Percentiles rank a stretch among this genome's conserved stretches.
Evolutionary conservation across 2,113 vertebrate genomes (phyloP).

Genomic region (Salvelinus sp.): DNA sequence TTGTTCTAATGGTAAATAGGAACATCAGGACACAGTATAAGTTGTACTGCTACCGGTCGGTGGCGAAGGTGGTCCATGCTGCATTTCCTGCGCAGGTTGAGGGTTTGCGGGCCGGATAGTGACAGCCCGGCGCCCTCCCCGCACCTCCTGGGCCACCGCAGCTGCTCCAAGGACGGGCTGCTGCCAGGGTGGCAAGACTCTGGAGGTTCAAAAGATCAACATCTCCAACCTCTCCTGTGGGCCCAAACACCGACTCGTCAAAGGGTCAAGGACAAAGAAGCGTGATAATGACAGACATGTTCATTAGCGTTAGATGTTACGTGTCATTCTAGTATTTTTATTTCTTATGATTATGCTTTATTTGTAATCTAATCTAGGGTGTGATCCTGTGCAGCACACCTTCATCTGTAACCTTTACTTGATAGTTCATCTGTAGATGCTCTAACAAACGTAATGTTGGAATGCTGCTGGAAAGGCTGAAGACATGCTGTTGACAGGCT

Average conservation of each 20-base stretch:
- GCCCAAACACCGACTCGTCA: not conserved
- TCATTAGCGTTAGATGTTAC: too few relatives aligned
- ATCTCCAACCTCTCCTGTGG: slow-evolving; percentile 81
- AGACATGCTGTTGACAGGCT: too few relatives aligned
- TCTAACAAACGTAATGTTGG: too few relatives aligned
- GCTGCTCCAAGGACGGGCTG: slow-evolving; percentile 85
- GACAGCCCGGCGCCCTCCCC: slow-evolving; percentile 40
- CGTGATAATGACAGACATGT: too few relatives aligned
- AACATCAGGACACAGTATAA: not conserved
- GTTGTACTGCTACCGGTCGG: slow-evolving; percentile 80
- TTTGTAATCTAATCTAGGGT: too few relatives aligned
- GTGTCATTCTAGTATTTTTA: too few relatives aligned
- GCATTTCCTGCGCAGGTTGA: slow-evolving; percentile 87
- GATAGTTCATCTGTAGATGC: too few relatives aligned
- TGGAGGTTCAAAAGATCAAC: slow-evolving; percentile 88
- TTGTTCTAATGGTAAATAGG: not conserved
- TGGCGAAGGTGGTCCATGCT: slow-evolving; percentile 89
- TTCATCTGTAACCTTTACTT: too few relatives aligned
- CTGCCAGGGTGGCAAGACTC: slow-evolving; percentile 88
- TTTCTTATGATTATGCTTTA: too few relatives aligned
- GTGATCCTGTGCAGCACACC: too few relatives aligned
- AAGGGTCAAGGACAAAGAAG: too few relatives aligned
- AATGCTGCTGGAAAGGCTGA: too few relatives aligned
- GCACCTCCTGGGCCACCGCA: slow-evolving; percentile 59
- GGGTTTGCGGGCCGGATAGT: slow-evolving; percentile 73